A percentile compares a stretch with the other conserved stretches of the same genome.
phyloP scores from a whole-genome alignment of 2,113 vertebrate genomes.

The Catagonus wagneri region DNA sequence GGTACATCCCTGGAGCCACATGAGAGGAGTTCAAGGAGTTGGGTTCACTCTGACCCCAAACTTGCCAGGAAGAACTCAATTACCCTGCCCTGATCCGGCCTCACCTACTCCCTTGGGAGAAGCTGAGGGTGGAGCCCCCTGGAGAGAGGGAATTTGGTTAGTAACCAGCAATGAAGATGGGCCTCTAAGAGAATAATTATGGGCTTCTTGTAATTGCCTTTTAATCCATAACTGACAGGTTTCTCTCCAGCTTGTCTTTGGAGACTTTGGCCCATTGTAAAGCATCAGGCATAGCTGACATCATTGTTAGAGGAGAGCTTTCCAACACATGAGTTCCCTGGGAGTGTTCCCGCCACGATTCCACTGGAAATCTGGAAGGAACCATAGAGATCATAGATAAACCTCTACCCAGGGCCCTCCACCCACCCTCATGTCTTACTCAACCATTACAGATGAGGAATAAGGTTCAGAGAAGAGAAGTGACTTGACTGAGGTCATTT shows the following conservation, averaged over 20 bases:
- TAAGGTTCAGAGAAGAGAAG: background rate
- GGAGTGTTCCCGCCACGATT: background rate
- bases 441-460: background rate
- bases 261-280: constrained; percentile 14
- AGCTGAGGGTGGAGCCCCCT: constrained; percentile 11
- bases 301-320: background rate
- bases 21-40: constrained; percentile 28
- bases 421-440: background rate
- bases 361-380: background rate
- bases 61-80: constrained; percentile 23
- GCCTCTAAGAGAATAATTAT: constrained; percentile 33
- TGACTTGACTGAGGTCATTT: background rate
- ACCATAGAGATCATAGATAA: background rate
- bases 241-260: constrained; percentile 36
- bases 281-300: background rate
- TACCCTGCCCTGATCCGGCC: background rate
- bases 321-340: background rate
- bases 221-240: constrained; percentile 48
- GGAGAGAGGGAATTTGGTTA: constrained; percentile 40
- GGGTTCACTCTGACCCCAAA: background rate
- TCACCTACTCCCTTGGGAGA: background rate
- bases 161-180: constrained; percentile 36
- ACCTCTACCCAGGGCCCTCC: background rate
- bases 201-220: background rate
- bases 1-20: background rate